These are phyloP conservation scores for Falco berigora DNA, from an alignment of 2,797 vertebrate species.

Conservation along the genomic window DNA sequence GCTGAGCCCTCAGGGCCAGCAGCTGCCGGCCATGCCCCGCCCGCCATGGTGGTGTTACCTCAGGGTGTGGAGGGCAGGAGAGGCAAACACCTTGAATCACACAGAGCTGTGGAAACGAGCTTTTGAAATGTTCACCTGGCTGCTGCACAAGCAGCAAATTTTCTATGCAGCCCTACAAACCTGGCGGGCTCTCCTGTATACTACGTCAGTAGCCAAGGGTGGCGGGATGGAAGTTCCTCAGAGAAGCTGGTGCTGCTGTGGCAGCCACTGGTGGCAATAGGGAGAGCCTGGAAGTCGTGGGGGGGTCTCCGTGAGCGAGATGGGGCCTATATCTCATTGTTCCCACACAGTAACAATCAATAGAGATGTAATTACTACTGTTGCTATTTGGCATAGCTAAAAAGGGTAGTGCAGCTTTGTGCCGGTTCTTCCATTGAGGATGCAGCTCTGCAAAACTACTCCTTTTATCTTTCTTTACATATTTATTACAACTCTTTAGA, in stretches of 20 bases:
- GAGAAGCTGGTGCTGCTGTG: not conserved
- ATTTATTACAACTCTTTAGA: constrained; percentile 75
- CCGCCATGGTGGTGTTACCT: fast-evolving
- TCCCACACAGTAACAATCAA: constrained; percentile 16
- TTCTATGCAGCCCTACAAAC: fast-evolving
- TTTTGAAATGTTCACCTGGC: fast-evolving
- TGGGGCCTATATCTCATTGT: not conserved
- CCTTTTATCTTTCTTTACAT: constrained; percentile 69
- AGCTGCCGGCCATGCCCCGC: fast-evolving
- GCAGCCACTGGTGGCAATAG: not conserved
- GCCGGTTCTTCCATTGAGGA: not conserved
- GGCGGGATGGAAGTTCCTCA: not conserved
- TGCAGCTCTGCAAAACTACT: constrained; percentile 22
- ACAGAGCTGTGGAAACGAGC: fast-evolving
- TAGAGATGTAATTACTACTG: constrained; percentile 57
- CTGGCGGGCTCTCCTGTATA: not conserved
- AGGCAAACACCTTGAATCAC: fast-evolving
- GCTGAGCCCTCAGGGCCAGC: not conserved
- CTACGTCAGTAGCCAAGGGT: fast-evolving
- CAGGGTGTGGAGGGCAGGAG: fast-evolving
- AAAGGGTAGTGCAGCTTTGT: not conserved
- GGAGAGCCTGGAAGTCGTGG: not conserved
- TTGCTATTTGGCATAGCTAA: constrained; percentile 40
- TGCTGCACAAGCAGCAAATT: not conserved
- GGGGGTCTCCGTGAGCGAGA: not conserved